phyloP scores from a whole-genome alignment of 2,888 invertebrate genomes.

The Galerucella pusilla region DNA sequence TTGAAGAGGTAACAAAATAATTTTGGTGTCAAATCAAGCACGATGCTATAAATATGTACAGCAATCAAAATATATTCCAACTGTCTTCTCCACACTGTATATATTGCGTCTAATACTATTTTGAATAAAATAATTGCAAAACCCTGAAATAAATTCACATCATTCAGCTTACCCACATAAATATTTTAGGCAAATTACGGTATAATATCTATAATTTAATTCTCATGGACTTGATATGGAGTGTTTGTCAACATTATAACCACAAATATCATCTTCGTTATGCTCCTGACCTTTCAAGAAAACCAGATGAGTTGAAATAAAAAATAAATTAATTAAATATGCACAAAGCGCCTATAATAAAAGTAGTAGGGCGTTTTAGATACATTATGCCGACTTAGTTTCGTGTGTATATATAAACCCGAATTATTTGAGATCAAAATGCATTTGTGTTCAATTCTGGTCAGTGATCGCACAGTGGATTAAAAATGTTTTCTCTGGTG shows the following conservation, averaged over 20 bases:
- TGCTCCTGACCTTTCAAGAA: background rate
- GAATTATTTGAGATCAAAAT: background rate
- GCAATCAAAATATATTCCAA: too few species aligned
- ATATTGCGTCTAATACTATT: too few species aligned
- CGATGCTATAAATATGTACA: too few species aligned
- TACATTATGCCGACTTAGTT: background rate
- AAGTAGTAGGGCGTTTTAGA: background rate
- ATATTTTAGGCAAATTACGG: background rate
- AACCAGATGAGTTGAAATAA: slow-evolving; percentile 4
- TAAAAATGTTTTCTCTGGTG: slow-evolving; percentile 3
- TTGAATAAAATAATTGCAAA: too few species aligned
- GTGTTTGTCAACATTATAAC: background rate
- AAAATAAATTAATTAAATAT: background rate
- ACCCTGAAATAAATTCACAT: background rate
- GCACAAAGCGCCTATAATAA: background rate
- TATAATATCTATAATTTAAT: background rate
- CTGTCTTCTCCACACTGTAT: too few species aligned
- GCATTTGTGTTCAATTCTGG: background rate
- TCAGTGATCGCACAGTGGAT: background rate
- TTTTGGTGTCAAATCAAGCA: too few species aligned
- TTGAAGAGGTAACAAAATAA: too few species aligned
- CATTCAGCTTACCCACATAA: background rate
- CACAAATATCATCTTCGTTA: background rate
- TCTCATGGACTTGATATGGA: background rate
- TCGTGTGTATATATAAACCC: background rate